phyloP scores from a whole-genome alignment of 2,888 invertebrate genomes.

The Cerastis rubricosa region DNA sequence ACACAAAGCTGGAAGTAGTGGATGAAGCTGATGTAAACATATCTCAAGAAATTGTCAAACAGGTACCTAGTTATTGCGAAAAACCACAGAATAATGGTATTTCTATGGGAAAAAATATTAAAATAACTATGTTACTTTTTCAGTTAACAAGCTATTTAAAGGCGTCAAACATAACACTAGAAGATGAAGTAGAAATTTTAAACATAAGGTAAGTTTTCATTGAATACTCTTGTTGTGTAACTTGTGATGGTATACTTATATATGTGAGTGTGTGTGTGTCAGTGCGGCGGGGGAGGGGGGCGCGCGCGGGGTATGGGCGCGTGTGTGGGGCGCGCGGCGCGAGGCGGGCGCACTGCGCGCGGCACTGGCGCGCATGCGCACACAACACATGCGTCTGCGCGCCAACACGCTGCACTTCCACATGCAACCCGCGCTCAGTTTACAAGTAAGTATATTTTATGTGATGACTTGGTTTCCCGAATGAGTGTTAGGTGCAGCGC shows the following conservation, averaged over 20 bases:
- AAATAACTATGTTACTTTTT: slow-evolving; percentile 71
- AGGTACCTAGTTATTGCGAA: slow-evolving; percentile 70
- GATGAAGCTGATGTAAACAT: slow-evolving; percentile 86
- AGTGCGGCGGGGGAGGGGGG: slow-evolving; percentile 78
- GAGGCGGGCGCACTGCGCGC: slow-evolving; percentile 82
- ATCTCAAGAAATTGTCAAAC: slow-evolving; percentile 82
- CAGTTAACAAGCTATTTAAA: slow-evolving; percentile 92
- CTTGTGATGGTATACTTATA: slow-evolving; percentile 57
- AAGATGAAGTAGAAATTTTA: slow-evolving; percentile 92
- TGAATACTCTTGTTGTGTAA: too few relatives aligned
- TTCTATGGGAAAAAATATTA: neutral
- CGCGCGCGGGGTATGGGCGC: slow-evolving; percentile 80
- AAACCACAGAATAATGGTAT: slow-evolving; percentile 25
- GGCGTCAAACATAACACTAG: slow-evolving; percentile 92
- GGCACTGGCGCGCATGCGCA: slow-evolving; percentile 78
- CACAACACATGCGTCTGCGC: slow-evolving; percentile 72
- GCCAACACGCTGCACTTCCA: slow-evolving; percentile 91
- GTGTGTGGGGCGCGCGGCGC: slow-evolving; percentile 83
- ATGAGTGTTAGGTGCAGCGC: too few relatives aligned
- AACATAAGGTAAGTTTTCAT: slow-evolving; percentile 92
- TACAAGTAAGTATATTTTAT: slow-evolving; percentile 90
- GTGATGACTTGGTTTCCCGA: neutral
- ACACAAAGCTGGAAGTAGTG: slow-evolving; percentile 90
- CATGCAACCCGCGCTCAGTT: slow-evolving; percentile 93
- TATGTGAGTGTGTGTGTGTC: slow-evolving; percentile 35